Evolutionary conservation across 2,888 invertebrate genomes (phyloP).

Genomic region (Lochmaea crataegi): DNA sequence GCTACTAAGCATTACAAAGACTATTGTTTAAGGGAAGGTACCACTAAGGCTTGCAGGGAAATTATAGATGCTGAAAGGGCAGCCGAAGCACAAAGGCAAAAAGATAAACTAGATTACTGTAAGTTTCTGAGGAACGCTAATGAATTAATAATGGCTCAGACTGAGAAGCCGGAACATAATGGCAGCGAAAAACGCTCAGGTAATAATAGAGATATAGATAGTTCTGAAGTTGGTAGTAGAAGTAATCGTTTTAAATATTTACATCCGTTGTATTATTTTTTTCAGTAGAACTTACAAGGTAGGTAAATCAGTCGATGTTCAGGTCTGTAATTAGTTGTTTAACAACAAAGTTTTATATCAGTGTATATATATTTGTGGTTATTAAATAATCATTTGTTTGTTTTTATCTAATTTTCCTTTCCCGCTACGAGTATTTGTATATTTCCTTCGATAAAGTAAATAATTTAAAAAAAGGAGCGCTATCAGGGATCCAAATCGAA

Average conservation of each 20-base stretch:
- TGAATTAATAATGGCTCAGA: constrained; percentile 48
- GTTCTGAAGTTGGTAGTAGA: constrained; percentile 49
- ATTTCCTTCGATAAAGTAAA: too few species aligned
- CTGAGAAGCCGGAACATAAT: constrained; percentile 14
- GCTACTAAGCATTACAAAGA: constrained; percentile 75
- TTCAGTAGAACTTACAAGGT: constrained; percentile 49
- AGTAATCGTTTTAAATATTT: constrained; percentile 69
- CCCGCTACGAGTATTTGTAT: neutral
- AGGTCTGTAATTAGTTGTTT: constrained; percentile 18
- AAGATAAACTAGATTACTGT: constrained; percentile 51
- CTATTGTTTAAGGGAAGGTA: constrained; percentile 62
- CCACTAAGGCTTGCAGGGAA: constrained; percentile 50
- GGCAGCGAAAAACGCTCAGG: constrained; percentile 30
- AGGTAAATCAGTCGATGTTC: neutral
- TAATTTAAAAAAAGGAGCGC: too few species aligned
- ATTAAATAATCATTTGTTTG: constrained; percentile 25
- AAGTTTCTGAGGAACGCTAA: constrained; percentile 42
- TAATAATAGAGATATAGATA: constrained; percentile 38
- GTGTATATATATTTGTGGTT: constrained; percentile 21
- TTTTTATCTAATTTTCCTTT: neutral
- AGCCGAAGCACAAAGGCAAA: constrained; percentile 45
- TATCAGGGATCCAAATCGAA: too few species aligned
- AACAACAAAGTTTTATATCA: constrained; percentile 17
- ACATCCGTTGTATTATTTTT: constrained; percentile 70
- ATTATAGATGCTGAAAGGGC: constrained; percentile 43